phyloP scores from a whole-genome alignment of 2,797 vertebrate species.

The Chiloscyllium punctatum region DNA sequence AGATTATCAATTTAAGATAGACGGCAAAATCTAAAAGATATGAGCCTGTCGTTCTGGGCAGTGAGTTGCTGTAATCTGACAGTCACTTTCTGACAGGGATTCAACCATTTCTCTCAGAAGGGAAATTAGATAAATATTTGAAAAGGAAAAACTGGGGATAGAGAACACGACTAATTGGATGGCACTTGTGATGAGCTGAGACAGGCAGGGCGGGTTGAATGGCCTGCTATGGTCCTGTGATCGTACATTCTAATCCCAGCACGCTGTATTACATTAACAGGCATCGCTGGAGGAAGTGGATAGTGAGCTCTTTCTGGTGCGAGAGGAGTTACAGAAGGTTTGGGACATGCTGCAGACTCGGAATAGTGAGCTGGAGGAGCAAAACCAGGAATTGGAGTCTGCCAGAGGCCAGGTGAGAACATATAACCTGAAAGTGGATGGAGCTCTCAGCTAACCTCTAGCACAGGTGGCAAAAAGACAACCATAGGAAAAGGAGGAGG shows the following conservation, averaged over 20 bases:
- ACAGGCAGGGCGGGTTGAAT: not conserved
- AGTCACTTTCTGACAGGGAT: not conserved
- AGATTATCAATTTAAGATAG: not conserved
- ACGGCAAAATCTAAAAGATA: too few species aligned
- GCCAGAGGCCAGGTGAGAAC: constrained; percentile 44
- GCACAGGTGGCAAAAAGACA: not conserved
- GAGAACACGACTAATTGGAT: not conserved
- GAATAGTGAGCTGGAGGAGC: constrained; percentile 46
- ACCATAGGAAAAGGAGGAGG: not conserved
- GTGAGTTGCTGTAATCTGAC: not conserved
- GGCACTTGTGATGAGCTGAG: not conserved
- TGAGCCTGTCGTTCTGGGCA: too few species aligned
- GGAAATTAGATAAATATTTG: not conserved
- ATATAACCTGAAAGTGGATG: too few species aligned
- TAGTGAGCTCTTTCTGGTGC: constrained; percentile 47
- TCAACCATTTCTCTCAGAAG: not conserved
- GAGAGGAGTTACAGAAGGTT: constrained; percentile 48
- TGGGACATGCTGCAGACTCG: constrained; percentile 46
- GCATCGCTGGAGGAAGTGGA: constrained; percentile 48
- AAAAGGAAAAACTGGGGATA: not conserved
- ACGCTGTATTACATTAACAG: constrained; percentile 39
- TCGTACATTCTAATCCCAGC: not conserved
- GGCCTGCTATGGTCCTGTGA: not conserved
- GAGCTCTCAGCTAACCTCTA: not conserved
- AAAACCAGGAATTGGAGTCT: constrained; percentile 43